Evolutionary conservation across 2,113 vertebrate genomes (phyloP).

Genomic region (Notarius quadriscutis): DNA sequence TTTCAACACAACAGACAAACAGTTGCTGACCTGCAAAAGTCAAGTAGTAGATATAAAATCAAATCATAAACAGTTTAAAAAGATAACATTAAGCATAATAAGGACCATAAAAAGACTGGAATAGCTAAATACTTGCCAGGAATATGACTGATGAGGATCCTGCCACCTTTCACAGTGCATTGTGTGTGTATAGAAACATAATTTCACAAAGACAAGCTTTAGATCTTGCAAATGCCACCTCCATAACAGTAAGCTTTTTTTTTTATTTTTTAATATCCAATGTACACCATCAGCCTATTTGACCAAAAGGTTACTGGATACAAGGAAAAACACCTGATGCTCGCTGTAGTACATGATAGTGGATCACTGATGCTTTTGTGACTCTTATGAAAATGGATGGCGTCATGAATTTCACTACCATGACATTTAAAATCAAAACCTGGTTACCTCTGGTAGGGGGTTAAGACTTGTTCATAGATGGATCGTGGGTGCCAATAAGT

Average conservation of each 20-base stretch:
- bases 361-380: neutral
- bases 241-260: neutral
- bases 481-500: neutral
- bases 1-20: neutral
- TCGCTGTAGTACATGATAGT: neutral
- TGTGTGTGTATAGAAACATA: neutral
- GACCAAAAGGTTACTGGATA: neutral
- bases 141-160: neutral
- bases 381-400: neutral
- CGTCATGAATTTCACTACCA: neutral
- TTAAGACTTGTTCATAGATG: neutral
- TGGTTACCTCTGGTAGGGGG: neutral
- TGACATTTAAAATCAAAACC: neutral
- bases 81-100: neutral
- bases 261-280: neutral
- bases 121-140: neutral
- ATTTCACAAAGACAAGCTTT: neutral
- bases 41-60: neutral
- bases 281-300: neutral
- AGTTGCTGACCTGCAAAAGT: neutral
- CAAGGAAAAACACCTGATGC: neutral
- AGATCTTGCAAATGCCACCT: neutral
- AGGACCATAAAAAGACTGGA: neutral
- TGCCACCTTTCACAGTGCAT: neutral
- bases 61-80: neutral